These are phyloP conservation scores for Tiliacea citrago DNA, from an alignment of 2,888 invertebrate species.

Conservation along the genomic window DNA sequence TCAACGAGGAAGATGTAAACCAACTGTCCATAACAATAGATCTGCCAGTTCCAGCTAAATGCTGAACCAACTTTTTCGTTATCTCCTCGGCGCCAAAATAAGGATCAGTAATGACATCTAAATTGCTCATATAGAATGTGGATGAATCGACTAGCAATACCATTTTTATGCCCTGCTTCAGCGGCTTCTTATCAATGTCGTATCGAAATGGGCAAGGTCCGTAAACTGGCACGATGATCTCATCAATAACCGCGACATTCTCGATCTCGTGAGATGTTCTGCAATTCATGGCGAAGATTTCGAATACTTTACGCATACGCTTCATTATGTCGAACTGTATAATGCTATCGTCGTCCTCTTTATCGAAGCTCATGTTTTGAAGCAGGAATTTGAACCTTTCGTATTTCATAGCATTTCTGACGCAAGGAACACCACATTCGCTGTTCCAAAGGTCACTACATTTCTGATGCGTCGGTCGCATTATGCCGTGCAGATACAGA, in stretches of 20 bases:
- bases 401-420: conserved; percentile 81
- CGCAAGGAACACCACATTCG: conserved; percentile 78
- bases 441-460: conserved; percentile 83
- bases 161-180: conserved; percentile 84
- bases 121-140: conserved; percentile 85
- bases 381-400: conserved; percentile 84
- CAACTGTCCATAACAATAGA: conserved; percentile 84
- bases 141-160: conserved; percentile 82
- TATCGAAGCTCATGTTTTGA: conserved; percentile 82
- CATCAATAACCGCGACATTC: conserved; percentile 83
- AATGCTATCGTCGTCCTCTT: conserved; percentile 73
- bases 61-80: conserved; percentile 80
- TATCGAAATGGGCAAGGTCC: conserved; percentile 87
- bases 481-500: conserved; percentile 85
- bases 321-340: conserved; percentile 83
- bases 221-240: conserved; percentile 83
- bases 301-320: conserved; percentile 85
- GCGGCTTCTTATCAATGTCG: conserved; percentile 80
- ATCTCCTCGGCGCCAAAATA: conserved; percentile 80
- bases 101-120: conserved; percentile 85
- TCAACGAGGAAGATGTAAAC: conserved; percentile 79
- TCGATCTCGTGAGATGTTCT: conserved; percentile 80
- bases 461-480: conserved; percentile 84
- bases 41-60: conserved; percentile 80
- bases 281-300: conserved; percentile 87